phyloP scores from a whole-genome alignment of 2,888 invertebrate genomes.

The Phrixothrix hirtus region DNA sequence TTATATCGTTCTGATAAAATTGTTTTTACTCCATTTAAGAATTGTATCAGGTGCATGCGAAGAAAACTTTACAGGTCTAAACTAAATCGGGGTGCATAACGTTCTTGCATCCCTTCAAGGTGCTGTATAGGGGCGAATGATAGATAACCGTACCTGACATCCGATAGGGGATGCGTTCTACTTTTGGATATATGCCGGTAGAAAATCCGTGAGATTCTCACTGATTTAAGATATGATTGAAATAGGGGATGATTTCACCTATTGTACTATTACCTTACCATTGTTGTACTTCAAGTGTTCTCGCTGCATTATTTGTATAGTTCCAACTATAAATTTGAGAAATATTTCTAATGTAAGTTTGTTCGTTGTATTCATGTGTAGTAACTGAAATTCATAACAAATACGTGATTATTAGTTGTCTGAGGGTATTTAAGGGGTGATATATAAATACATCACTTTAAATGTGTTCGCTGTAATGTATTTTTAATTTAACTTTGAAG shows the following conservation, averaged over 20 bases:
- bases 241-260: slow-evolving; percentile 31
- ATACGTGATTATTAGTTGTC: too few relatives aligned
- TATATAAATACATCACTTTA: too few relatives aligned
- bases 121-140: slow-evolving; percentile 32
- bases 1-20: too few relatives aligned
- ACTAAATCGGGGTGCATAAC: slow-evolving; percentile 28
- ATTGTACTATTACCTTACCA: slow-evolving; percentile 29
- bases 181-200: slow-evolving; percentile 31
- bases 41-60: slow-evolving; percentile 29
- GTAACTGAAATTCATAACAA: not conserved
- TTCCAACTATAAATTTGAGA: slow-evolving; percentile 8
- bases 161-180: slow-evolving; percentile 33
- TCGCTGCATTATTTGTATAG: slow-evolving; percentile 14
- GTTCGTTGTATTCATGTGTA: not conserved
- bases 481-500: too few relatives aligned
- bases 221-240: slow-evolving; percentile 32
- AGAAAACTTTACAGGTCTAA: slow-evolving; percentile 21
- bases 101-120: slow-evolving; percentile 24
- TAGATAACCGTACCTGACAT: slow-evolving; percentile 35
- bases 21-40: slow-evolving; percentile 17
- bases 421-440: too few relatives aligned
- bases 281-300: slow-evolving; percentile 28
- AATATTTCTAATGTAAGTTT: too few relatives aligned
- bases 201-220: slow-evolving; percentile 34
- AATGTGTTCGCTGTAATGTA: too few relatives aligned